Evolutionary conservation across 2,113 vertebrate genomes (phyloP).

Genomic region (Protobothrops flavoviridis): DNA sequence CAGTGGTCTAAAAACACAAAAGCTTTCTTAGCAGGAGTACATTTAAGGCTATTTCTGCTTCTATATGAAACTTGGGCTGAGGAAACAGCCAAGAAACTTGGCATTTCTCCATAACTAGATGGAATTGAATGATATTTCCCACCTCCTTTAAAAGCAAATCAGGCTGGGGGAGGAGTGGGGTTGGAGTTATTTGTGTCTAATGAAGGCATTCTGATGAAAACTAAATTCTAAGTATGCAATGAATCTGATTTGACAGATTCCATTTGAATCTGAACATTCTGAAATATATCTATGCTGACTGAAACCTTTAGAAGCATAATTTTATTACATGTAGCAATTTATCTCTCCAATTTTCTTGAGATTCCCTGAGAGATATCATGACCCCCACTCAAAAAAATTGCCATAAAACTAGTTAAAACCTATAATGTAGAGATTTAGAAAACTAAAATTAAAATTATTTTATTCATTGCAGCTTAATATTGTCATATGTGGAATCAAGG

Average conservation of each 20-base stretch:
- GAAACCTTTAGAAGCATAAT: background rate
- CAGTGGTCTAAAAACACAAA: slow-evolving; percentile 17
- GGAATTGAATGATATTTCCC: background rate
- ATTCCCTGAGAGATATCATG: background rate
- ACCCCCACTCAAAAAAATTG: background rate
- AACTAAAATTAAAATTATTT: background rate
- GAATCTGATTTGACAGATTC: background rate
- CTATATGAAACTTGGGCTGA: background rate
- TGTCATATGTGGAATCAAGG: background rate
- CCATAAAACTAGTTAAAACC: background rate
- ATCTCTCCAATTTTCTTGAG: background rate
- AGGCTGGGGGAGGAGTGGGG: background rate
- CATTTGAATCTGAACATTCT: background rate
- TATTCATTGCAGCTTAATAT: background rate
- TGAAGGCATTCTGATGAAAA: background rate
- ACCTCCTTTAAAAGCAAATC: background rate
- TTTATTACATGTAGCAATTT: background rate
- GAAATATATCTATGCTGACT: background rate
- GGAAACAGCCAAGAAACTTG: background rate
- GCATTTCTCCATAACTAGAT: background rate
- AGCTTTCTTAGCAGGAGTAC: slow-evolving; percentile 9
- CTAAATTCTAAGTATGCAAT: background rate
- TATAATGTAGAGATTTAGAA: background rate
- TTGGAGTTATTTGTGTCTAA: background rate
- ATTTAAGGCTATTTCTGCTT: slow-evolving; percentile 8